Evolutionary conservation across 2,888 invertebrate genomes (phyloP).

Genomic region (Euphydryas editha): DNA sequence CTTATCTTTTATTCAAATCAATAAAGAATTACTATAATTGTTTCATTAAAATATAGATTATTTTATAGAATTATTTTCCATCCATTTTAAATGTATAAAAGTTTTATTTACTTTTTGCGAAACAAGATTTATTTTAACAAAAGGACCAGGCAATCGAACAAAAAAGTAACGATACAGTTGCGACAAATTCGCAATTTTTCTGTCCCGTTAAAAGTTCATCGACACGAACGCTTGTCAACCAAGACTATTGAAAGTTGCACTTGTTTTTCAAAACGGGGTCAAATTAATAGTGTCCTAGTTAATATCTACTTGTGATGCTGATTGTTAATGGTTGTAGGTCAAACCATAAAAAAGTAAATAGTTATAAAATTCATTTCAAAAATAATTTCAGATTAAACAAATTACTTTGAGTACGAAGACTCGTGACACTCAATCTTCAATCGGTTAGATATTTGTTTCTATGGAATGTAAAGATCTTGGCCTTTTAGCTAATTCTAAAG

Average conservation of each 20-base stretch:
- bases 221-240: slow-evolving; percentile 33
- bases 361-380: too few species aligned
- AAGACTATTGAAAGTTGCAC: slow-evolving; percentile 20
- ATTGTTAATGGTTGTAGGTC: too few species aligned
- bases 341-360: too few species aligned
- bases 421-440: slow-evolving; percentile 16
- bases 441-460: slow-evolving; percentile 11
- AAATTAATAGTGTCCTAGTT: slow-evolving; percentile 18
- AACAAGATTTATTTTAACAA: not conserved
- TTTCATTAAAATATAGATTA: not conserved
- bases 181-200: slow-evolving; percentile 31
- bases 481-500: not conserved
- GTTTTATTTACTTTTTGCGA: slow-evolving; percentile 6
- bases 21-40: too few species aligned
- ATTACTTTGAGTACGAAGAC: too few species aligned
- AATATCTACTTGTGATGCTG: not conserved
- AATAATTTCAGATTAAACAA: too few species aligned
- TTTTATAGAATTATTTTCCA: not conserved
- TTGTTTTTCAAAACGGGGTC: slow-evolving; percentile 14
- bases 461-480: slow-evolving; percentile 23
- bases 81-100: not conserved
- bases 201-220: slow-evolving; percentile 33
- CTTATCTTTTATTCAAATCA: too few species aligned
- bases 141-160: slow-evolving; percentile 13
- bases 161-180: slow-evolving; percentile 19